Evolutionary conservation across 2,113 vertebrate genomes (phyloP), one percentile per base, ranked within the genome.

Genomic region (Sapayoa aenigma): DNA sequence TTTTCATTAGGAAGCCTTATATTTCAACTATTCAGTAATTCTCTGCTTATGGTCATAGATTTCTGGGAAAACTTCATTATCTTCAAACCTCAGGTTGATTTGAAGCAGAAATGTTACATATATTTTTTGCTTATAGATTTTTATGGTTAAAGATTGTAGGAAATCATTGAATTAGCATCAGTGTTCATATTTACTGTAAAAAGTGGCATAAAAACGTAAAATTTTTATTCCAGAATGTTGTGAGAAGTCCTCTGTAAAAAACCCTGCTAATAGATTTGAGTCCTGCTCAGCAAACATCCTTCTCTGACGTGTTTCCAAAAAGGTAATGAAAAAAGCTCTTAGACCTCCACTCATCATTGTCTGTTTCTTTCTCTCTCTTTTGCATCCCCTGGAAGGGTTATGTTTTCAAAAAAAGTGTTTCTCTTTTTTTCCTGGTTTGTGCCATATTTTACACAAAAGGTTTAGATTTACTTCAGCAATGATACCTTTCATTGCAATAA

Each of bases 321-420:
- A 5, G 6, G 56, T 35, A 75, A 4, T 25, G 42, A 59, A 28
- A 5, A 41, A 75, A 39, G 4, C 10, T 24, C 16, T 28, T 2
- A 78, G n/a, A 66, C 2, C 28, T 59, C 58, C 67, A 39, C 15
- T n/a, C 25, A 49, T 46, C 31, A 3, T 33, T 25, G 7, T 47
- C 53, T 49, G 4, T 56, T 81, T 44, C 12, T 58, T 65, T 73
- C 28, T 71, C 22, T 42, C 37, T 39, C 14, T 25, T 24, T 69
- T 37, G 15, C 25, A 21, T 23, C 6, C 33, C 8, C 42, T 49
- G 22, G 30, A 75, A 94, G 14, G 9, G 56, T 88, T 93, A 75
- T 82, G 5, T 23, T 55, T 59, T 56, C 18, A 67, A 28, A 47
- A 4, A 5, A 72, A 72, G 1, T 0, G 0, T 30, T 80, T 89